Base-by-base conservation (phyloP, 2,113 vertebrate species). In the Hypanus sabinus region DNA sequence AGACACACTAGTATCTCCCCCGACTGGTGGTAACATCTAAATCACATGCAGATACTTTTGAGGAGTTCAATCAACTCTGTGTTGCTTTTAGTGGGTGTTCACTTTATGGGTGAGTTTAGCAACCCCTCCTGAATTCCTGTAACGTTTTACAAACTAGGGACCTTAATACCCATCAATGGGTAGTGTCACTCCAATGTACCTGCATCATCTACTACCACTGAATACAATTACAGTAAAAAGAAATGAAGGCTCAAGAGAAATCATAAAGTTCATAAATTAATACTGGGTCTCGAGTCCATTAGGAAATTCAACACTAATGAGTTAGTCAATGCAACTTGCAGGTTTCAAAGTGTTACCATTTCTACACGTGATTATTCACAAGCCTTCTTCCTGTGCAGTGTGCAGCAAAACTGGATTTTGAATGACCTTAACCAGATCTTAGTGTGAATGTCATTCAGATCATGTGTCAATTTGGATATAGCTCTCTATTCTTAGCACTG, bases 401-500 rank as follows among this genome's bases (percentile, higher is more conserved):
- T 33, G 62, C 85, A 36, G 60, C 33, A 12, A 12, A 62, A 90
- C 30, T 65, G 30, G 16, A 65, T 90, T 68, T 36, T 33, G 57
- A 18, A 33, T 65, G n/a, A 33, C 60, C 60, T 65, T 85, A 60
- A 85, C 3, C 81, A 68, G 30, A 68, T n/a, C 33, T 65, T 33
- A 33, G 57, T 65, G 57, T 88, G 27, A 88, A 88, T 90, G 30
- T 33, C 85, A 90, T 90, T 90, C 85, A 90, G 85, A 90, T 90
- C 57, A 90, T 11, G 46, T 36, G 6, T 68, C 60, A 65, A n/a
- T 20, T 90, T 60, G 16, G 60, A 90, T 90, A 22, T 90, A 22
- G 60, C 14, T 65, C 30, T n/a, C 18, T 90, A 65, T 90, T 65
- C 30, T 65, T n/a, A 65, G 62, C 20, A n/a, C 36, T 65, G 60